Evolutionary conservation across 2,888 invertebrate species (phyloP).

Genomic region (Biston betularia): DNA sequence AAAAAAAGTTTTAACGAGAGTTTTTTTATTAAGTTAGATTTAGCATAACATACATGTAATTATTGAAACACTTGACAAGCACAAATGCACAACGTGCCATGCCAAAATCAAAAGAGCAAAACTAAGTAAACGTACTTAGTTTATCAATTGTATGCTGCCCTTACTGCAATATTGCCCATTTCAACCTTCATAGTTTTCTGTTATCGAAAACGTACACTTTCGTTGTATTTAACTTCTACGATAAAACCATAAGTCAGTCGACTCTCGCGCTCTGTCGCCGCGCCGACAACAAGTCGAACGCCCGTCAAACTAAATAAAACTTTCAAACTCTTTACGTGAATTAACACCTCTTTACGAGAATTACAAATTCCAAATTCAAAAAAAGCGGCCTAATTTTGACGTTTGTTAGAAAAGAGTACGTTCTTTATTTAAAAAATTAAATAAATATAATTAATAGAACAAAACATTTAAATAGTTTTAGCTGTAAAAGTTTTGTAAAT

Average conservation of each 20-base stretch:
- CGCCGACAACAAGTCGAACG: slow-evolving; percentile 53
- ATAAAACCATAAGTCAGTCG: slow-evolving; percentile 70
- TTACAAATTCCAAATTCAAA: slow-evolving; percentile 35
- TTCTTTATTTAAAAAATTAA: slow-evolving; percentile 4
- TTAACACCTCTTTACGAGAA: not conserved
- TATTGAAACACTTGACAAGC: too few relatives aligned
- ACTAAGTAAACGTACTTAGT: not conserved
- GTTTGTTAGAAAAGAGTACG: not conserved
- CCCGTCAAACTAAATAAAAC: slow-evolving; percentile 53
- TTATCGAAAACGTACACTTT: slow-evolving; percentile 40
- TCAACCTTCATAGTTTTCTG: slow-evolving; percentile 33
- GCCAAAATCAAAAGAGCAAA: not conserved
- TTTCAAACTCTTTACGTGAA: slow-evolving; percentile 25
- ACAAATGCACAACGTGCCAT: not conserved
- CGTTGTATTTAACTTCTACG: slow-evolving; percentile 63
- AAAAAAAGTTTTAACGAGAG: too few relatives aligned
- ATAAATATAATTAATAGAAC: too few relatives aligned
- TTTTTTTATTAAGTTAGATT: too few relatives aligned
- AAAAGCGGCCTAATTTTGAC: slow-evolving; percentile 30
- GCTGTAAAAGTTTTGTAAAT: slow-evolving; percentile 20
- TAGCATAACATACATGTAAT: too few relatives aligned
- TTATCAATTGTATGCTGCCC: not conserved
- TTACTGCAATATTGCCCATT: slow-evolving; percentile 5
- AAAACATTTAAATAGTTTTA: slow-evolving; percentile 7
- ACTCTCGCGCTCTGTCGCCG: slow-evolving; percentile 65